Base-by-base conservation (phyloP, 2,888 invertebrate genomes). In the Cantharis rustica region DNA sequence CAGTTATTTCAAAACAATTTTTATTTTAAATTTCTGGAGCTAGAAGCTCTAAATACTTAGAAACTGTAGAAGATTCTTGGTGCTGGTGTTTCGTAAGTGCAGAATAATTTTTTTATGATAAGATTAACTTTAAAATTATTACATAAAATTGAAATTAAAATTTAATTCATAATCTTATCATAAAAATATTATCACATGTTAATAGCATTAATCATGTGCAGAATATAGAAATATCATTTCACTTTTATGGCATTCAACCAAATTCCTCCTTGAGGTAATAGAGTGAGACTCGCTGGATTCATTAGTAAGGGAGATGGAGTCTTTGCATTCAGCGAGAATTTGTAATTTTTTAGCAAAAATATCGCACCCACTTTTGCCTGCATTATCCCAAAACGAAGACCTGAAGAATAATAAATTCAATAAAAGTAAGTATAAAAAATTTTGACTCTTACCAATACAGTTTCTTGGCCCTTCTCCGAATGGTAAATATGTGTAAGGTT, bases 291-390 rank as follows among this genome's bases (percentile, higher is more conserved):
- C 10, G 27, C 73, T 0, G 76, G 74, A 68, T 74, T 63, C 61
- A 72, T 66, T 27, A 20, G 10, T 0, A 80, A 16, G 13, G 81
- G 81, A 3, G 73, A 15, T 15, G 13, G 31, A 11, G 83, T 83
- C 23, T 76, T 78, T 10, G 73, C 26, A 47, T 79, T 82, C 7
- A 82, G 16, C 0, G 70, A 69, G 61, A 80, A 79, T 2, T 75
- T 79, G 75, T 80, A 82, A 69, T 82, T 79, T 71, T 75, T 78
- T n/a, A 83, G 64, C 1, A 85, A 72, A 5, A 80, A 79, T 9
- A 80, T 72, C 11, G 86, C 72, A 10, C 84, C 86, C 1, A 86
- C 81, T 80, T 85, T 86, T 0, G 84, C 80, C 80, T 86, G 85
- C 81, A 86, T 81, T 61, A 84, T 68, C 7, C 85, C 86, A 79